phyloP scores from a whole-genome alignment of 2,797 vertebrate genomes.

The Sebastes taczanowskii region DNA sequence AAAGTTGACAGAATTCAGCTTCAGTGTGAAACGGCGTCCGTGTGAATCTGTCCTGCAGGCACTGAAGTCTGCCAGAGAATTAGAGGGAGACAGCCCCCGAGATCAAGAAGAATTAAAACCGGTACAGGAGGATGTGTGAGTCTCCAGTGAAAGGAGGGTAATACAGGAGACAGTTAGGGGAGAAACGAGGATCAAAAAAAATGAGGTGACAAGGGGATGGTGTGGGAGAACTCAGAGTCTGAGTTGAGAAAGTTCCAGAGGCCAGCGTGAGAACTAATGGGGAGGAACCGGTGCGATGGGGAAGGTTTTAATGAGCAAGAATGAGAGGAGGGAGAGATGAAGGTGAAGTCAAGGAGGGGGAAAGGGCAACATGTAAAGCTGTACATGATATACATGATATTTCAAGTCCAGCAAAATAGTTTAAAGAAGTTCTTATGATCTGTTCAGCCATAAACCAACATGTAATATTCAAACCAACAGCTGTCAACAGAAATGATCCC shows the following conservation, averaged over 20 bases:
- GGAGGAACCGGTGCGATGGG: slow-evolving; percentile 35
- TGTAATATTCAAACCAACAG: not conserved
- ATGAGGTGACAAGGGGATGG: slow-evolving; percentile 32
- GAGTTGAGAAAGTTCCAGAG: slow-evolving; percentile 55
- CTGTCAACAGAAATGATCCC: not conserved
- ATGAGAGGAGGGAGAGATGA: slow-evolving; percentile 46
- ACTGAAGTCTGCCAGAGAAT: slow-evolving; percentile 47
- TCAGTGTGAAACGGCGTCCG: slow-evolving; percentile 14
- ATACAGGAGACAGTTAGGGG: slow-evolving; percentile 27
- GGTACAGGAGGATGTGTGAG: slow-evolving; percentile 39
- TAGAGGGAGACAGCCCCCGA: slow-evolving; percentile 31
- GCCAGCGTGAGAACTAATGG: slow-evolving; percentile 52
- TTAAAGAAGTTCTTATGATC: not conserved
- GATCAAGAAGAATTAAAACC: slow-evolving; percentile 68
- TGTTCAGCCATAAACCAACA: not conserved
- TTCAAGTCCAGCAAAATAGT: slow-evolving; percentile 19
- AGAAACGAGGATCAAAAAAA: slow-evolving; percentile 39
- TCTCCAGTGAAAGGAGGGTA: slow-evolving; percentile 38
- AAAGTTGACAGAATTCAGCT: slow-evolving; percentile 42
- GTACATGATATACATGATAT: not conserved
- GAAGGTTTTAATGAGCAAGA: slow-evolving; percentile 72
- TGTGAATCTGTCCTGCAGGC: slow-evolving; percentile 54
- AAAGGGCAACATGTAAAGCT: slow-evolving; percentile 24
- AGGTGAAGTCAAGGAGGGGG: slow-evolving; percentile 32
- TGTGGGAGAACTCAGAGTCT: slow-evolving; percentile 17